Conservation (phyloP, 2,797 vertebrate species). For the Gallirallus australis region DNA sequence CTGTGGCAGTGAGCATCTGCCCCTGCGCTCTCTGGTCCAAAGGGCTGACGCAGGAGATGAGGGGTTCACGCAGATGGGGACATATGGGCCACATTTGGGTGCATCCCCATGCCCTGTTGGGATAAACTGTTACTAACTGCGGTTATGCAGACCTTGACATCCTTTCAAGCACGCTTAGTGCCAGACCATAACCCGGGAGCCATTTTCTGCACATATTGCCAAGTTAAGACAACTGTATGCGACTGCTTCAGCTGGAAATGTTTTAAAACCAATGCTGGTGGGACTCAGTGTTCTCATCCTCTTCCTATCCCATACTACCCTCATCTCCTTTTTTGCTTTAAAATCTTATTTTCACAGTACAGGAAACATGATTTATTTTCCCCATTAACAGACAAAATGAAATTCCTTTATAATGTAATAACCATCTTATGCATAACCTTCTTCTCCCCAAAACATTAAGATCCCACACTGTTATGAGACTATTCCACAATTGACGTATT, state of each 20-base stretch:
- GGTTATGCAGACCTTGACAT: not conserved
- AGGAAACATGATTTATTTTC: conserved; percentile 40
- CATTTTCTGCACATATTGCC: not conserved
- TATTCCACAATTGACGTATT: conserved; percentile 3
- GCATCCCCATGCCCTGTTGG: not conserved
- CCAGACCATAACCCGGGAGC: not conserved
- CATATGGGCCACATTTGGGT: fast-evolving
- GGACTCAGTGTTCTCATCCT: not conserved
- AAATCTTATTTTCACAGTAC: conserved; percentile 7
- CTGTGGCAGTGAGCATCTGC: not conserved
- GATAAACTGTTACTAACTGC: not conserved
- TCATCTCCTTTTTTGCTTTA: conserved; percentile 4
- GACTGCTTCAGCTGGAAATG: conserved; percentile 31
- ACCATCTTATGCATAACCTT: not conserved
- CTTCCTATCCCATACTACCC: not conserved
- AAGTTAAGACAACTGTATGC: not conserved
- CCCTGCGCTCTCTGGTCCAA: not conserved
- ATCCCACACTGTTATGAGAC: conserved; percentile 5
- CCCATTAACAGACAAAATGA: conserved; percentile 15
- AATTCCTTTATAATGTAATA: not conserved
- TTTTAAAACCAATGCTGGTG: not conserved
- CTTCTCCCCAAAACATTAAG: not conserved
- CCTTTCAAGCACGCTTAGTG: not conserved
- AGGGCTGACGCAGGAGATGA: not conserved
- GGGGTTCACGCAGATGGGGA: not conserved